Evolutionary conservation across 2,113 vertebrate species (phyloP), one percentile per base, ranked within the genome.

Genomic region (Gobio gobio): DNA sequence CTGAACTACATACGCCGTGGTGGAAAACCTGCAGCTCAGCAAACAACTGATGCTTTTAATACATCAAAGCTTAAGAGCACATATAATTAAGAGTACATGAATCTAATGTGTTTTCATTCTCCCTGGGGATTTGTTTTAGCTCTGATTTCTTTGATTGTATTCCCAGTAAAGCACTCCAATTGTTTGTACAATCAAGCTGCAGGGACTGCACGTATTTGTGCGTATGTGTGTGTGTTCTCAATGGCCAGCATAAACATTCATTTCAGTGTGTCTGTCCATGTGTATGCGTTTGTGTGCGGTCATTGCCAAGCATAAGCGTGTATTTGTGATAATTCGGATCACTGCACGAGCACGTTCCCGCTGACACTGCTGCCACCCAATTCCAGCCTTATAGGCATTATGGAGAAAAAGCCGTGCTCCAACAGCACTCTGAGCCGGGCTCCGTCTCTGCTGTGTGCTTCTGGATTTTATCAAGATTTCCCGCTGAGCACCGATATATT

Each of bases 401-500:
- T 86, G 89, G 77, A 86, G 74, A 80, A 70, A 87, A 87, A 91
- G 91, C 92, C 89, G 88, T 90, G 91, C 90, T 90, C 90, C 85
- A 40, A 91, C 90, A 91, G 73, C 90, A 86, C 89, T 79, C 89
- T 85, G 87, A 93, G 91, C 90, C 84, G 89, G 74, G 85, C 90
- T 87, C 87, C 82, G 59, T 86, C 84, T 86, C 82, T 92, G 87
- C 91, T 83, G 87, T 58, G 85, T 89, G 78, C 88, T 88, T 90
- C 91, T 84, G 91, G 92, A 93, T 93, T 94, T 94, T 89, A 93
- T 93, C 89, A 90, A 92, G 93, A 94, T 94, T 94, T 93, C 94
- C 93, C 92, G 91, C 92, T 82, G 94, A 91, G 93, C 91, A 89
- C 90, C 87, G 91, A 93, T 93, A 94, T 94, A 95, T 95, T 94